Base-by-base conservation (phyloP, 2,797 vertebrate species). In the Fistularia commersonii region DNA sequence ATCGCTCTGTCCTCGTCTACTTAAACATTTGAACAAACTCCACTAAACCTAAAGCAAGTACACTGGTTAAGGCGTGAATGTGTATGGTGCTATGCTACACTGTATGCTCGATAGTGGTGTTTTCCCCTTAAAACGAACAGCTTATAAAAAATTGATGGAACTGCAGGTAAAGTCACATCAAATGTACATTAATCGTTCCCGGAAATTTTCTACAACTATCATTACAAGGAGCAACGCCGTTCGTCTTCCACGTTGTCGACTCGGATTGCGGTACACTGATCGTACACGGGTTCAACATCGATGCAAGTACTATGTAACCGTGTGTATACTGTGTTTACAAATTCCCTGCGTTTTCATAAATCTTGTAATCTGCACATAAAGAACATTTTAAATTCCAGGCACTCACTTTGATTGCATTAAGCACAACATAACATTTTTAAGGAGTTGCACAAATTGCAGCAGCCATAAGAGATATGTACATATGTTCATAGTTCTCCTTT, bases 361-460 rank as follows among this genome's bases (percentile, higher is more conserved):
- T 84, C 83, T 88, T 85, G 79, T 87, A 81, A 77, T 90, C 83
- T 85, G 78, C 84, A 88, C 83, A 76, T 87, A 85, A 85, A 79
- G 74, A 85, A 84, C 76, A 75, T 83, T 82, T 87, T 72, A 79
- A 88, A 89, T 90, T 91, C 87, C 91, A 92, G 91, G 91, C 90
- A 92, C 91, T 92, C 90, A 89, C 89, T 92, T 92, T 91, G 90
- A 92, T 92, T 92, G 90, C 90, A 91, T 92, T 90, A 91, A 91
- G 91, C 90, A 92, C 88, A 91, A 90, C 89, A 48, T 83, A 90
- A 90, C 87, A 80, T 86, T 86, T 86, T 91, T 90, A 91, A 92
- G 89, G 81, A 91, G 90, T 91, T 91, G 89, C 88, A 91, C 89
- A 90, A 90, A 90, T 87, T 90, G 88, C 89, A 91, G 90, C 91